Base-by-base conservation (phyloP, 1,140 invertebrate genomes). In the Reticulitermes speratus region DNA sequence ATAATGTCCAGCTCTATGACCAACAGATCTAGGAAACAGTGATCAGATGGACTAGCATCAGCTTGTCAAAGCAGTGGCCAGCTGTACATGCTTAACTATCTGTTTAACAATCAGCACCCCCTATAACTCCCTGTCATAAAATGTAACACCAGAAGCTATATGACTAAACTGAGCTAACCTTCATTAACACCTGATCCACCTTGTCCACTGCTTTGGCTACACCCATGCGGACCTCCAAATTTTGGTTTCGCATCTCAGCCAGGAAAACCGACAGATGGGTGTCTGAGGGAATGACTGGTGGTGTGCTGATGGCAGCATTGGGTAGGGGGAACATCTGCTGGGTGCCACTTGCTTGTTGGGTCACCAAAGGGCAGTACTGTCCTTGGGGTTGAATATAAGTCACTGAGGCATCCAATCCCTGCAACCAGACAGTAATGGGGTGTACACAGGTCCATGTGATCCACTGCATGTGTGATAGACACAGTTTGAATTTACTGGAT, bases 191-290 rank as follows among this genome's bases (percentile, higher is more conserved):
- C 87, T 90, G 90, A 87, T 92, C 91, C n/a, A 92, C 89, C 88
- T 92, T 92, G 84, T 92, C 91, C 23, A 90, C 88, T 86, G 92
- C 89, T 87, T 91, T 91, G 5, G 90, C 89, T 87, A 92, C 90
- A 55, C 90, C 90, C 90, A 92, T 92, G 88, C 91, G 88, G 44
- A 92, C 89, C 88, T 92, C 91, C 21, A 91, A 86, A 87, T 91
- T 91, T 45, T 91, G 90, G 38, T 90, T 91, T 88, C 91, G 88
- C 44, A 89, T 89, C 89, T 92, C 91, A 12, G 91, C 90, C 59
- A 92, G 87, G 85, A 92, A 90, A 69, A 92, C 88, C 87, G 91
- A 91, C 16, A 91, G 87, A 86, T 89, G 87, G 0, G 87, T 25
- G 44, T 84, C 84, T 30, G 84, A 59, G 14, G 85, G 52, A n/a